Conservation (phyloP, 2,888 invertebrate genomes). For the Metalampra italica region DNA sequence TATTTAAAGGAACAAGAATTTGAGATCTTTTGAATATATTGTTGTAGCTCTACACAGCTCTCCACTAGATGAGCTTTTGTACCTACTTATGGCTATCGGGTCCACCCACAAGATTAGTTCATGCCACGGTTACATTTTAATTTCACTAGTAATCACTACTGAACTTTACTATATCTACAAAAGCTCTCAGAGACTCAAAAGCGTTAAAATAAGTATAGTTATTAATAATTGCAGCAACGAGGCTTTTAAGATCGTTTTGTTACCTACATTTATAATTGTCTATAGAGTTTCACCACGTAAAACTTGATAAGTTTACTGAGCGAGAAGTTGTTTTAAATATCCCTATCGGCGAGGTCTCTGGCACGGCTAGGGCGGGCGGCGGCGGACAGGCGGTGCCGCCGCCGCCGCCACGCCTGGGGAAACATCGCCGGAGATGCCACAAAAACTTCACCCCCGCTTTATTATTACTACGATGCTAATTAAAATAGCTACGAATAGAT, state of each 20-base stretch:
- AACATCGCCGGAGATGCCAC: slow-evolving; percentile 60
- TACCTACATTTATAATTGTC: slow-evolving; percentile 32
- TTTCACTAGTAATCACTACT: too few species aligned
- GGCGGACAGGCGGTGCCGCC: slow-evolving; percentile 30
- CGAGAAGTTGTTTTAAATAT: slow-evolving; percentile 63
- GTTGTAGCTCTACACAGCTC: slow-evolving; percentile 38
- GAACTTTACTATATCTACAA: too few species aligned
- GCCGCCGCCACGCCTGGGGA: slow-evolving; percentile 40
- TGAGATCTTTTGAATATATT: too few species aligned
- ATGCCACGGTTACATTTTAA: slow-evolving; percentile 30
- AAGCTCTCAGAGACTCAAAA: too few species aligned
- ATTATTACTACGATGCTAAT: slow-evolving; percentile 73
- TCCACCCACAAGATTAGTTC: slow-evolving; percentile 51
- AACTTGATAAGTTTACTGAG: slow-evolving; percentile 51
- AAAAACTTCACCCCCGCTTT: slow-evolving; percentile 68
- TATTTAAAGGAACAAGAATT: too few species aligned
- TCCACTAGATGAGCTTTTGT: slow-evolving; percentile 50
- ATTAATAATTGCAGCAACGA: too few species aligned
- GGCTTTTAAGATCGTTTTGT: too few species aligned
- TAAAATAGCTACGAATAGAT: slow-evolving; percentile 76
- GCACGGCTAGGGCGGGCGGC: slow-evolving; percentile 21
- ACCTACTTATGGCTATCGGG: slow-evolving; percentile 48
- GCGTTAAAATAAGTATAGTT: too few species aligned
- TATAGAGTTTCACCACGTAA: slow-evolving; percentile 42
- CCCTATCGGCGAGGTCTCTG: slow-evolving; percentile 37